These are phyloP conservation scores for Prionailurus viverrinus DNA, from an alignment of 2,113 vertebrate species.

Conservation along the genomic window DNA sequence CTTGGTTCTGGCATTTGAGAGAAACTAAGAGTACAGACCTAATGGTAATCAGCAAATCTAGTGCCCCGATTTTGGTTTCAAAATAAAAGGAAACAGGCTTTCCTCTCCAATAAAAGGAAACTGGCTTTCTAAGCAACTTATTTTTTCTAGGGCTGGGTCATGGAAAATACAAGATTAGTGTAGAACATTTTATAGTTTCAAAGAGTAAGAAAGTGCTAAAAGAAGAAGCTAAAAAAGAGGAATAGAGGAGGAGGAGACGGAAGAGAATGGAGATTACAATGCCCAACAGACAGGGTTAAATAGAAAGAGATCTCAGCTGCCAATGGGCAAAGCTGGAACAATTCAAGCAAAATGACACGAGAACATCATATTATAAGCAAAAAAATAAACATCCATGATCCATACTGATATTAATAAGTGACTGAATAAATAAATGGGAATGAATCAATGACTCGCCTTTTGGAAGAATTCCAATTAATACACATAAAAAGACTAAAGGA, in stretches of 20 bases:
- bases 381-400: not conserved
- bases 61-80: not conserved
- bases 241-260: not conserved
- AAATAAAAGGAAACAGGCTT: not conserved
- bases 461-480: not conserved
- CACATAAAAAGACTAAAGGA: not conserved
- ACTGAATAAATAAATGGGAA: not conserved
- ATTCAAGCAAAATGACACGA: not conserved
- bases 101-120: not conserved
- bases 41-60: not conserved
- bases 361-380: not conserved
- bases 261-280: not conserved
- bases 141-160: not conserved
- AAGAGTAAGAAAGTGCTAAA: not conserved
- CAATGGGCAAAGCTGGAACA: not conserved
- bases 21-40: not conserved
- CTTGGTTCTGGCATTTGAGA: not conserved
- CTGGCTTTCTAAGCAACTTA: not conserved
- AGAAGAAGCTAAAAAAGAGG: not conserved
- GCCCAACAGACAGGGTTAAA: not conserved
- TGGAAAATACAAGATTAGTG: not conserved
- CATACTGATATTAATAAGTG: not conserved
- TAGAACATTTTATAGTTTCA: not conserved
- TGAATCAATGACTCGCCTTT: not conserved
- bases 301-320: not conserved